These are phyloP conservation scores for Mechanitis messenoides DNA, from an alignment of 2,888 invertebrate species.

Conservation along the genomic window DNA sequence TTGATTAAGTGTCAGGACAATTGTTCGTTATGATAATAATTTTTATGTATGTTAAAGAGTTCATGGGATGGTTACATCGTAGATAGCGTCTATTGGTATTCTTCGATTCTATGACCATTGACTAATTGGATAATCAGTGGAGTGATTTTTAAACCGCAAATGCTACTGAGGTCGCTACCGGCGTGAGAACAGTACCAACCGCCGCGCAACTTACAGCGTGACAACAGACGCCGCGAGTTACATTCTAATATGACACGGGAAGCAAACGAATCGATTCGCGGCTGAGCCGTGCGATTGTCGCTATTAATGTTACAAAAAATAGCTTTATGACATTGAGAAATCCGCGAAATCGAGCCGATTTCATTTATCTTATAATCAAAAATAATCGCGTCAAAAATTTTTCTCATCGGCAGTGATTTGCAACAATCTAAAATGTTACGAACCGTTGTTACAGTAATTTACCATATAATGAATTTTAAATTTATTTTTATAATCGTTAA, in stretches of 20 bases:
- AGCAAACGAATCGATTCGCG: conserved; percentile 62
- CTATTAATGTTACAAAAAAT: conserved; percentile 34
- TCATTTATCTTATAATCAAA: conserved; percentile 4
- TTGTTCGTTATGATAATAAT: too few relatives aligned
- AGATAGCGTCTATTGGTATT: too few relatives aligned
- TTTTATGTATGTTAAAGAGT: not conserved
- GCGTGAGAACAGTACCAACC: conserved; percentile 36
- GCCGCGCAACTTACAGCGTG: conserved; percentile 51
- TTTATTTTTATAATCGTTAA: not conserved
- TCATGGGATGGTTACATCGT: not conserved
- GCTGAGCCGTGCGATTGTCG: conserved; percentile 47
- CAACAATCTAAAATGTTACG: not conserved
- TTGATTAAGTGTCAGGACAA: too few relatives aligned
- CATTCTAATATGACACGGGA: conserved; percentile 61
- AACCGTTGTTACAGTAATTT: not conserved
- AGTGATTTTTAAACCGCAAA: conserved; percentile 28
- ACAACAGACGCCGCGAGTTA: conserved; percentile 38
- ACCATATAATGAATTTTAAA: conserved; percentile 2
- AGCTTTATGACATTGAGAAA: conserved; percentile 27
- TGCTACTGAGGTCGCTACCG: conserved; percentile 28
- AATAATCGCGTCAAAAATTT: conserved; percentile 12
- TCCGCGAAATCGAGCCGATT: conserved; percentile 24
- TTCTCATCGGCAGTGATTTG: conserved; percentile 5
- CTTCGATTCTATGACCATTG: not conserved
- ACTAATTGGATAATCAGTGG: conserved; percentile 24